A percentile compares a stretch with the other conserved stretches of the same genome.
phyloP scores from a whole-genome alignment of 2,113 vertebrate species.

The Ammodytes marinus region DNA sequence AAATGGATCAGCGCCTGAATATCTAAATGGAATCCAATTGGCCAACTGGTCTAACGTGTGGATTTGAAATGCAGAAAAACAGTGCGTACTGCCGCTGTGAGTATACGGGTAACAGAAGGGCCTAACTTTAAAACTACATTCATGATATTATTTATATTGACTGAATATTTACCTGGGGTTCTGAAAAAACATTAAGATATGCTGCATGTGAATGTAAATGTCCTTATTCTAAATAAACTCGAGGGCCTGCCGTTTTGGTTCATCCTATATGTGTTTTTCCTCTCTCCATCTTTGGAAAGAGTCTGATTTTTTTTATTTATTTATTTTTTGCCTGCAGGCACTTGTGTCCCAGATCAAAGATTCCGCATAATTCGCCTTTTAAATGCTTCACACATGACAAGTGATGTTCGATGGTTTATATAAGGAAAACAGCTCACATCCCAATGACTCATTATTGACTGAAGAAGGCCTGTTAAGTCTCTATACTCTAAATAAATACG shows the following conservation, averaged over 20 bases:
- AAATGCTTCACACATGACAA: slow-evolving; percentile 43
- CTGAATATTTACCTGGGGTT: background rate
- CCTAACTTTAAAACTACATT: slow-evolving; percentile 5
- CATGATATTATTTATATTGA: background rate
- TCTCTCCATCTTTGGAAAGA: slow-evolving; percentile 41
- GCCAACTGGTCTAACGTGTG: background rate
- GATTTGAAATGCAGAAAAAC: background rate
- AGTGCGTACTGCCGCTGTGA: slow-evolving; percentile 14
- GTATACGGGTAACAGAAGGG: background rate
- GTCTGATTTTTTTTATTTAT: background rate
- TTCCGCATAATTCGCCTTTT: slow-evolving; percentile 47
- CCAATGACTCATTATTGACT: background rate
- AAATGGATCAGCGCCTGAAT: background rate
- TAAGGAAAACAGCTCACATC: background rate
- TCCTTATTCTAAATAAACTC: slow-evolving; percentile 28
- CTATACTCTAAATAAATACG: background rate
- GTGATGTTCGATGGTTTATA: slow-evolving; percentile 43
- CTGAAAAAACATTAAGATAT: background rate
- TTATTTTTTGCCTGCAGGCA: slow-evolving; percentile 49
- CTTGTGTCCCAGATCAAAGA: slow-evolving; percentile 64
- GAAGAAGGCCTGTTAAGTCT: background rate
- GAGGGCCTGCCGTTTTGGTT: slow-evolving; percentile 31
- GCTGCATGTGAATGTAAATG: background rate
- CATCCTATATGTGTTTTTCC: slow-evolving; percentile 19
- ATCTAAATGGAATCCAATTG: background rate